Percentiles rank a stretch among this genome's conserved stretches.
These are phyloP conservation scores for Hypena proboscidalis DNA, from an alignment of 2,888 invertebrate genomes.

Conservation along the genomic window DNA sequence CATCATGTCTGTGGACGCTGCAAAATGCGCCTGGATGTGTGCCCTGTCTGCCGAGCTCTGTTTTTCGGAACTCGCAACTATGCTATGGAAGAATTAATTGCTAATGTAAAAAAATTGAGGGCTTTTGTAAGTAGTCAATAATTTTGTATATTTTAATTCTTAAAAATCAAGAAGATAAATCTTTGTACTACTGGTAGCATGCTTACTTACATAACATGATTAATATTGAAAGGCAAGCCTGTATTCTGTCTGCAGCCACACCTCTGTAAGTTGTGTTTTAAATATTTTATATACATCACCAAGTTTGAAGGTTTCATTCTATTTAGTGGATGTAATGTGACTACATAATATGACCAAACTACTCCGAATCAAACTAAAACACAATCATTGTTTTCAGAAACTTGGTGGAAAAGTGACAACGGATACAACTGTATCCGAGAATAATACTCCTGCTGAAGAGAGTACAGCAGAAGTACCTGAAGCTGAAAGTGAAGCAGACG, in stretches of 20 bases:
- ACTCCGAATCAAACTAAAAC: background rate
- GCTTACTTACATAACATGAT: too few relatives aligned
- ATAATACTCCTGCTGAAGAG: conserved; percentile 55
- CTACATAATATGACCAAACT: too few relatives aligned
- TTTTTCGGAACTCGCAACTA: conserved; percentile 84
- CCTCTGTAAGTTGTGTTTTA: too few relatives aligned
- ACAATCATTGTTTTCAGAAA: conserved; percentile 59
- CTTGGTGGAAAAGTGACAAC: conserved; percentile 70
- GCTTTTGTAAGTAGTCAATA: conserved; percentile 69
- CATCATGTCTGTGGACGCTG: conserved; percentile 85
- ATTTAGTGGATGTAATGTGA: too few relatives aligned
- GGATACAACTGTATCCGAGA: conserved; percentile 57
- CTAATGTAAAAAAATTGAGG: conserved; percentile 74
- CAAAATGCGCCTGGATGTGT: conserved; percentile 72
- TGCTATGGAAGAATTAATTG: conserved; percentile 82
- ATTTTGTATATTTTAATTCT: background rate
- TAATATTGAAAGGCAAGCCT: too few relatives aligned
- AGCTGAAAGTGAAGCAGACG: conserved; percentile 55
- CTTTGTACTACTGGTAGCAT: too few relatives aligned
- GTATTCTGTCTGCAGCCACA: too few relatives aligned
- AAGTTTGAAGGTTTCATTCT: too few relatives aligned
- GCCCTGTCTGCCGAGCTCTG: conserved; percentile 81
- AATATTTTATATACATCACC: too few relatives aligned
- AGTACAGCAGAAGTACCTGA: conserved; percentile 55
- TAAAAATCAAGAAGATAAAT: too few relatives aligned